Conservation (phyloP, 1,140 invertebrate species). For the Aporrectodea caliginosa region DNA sequence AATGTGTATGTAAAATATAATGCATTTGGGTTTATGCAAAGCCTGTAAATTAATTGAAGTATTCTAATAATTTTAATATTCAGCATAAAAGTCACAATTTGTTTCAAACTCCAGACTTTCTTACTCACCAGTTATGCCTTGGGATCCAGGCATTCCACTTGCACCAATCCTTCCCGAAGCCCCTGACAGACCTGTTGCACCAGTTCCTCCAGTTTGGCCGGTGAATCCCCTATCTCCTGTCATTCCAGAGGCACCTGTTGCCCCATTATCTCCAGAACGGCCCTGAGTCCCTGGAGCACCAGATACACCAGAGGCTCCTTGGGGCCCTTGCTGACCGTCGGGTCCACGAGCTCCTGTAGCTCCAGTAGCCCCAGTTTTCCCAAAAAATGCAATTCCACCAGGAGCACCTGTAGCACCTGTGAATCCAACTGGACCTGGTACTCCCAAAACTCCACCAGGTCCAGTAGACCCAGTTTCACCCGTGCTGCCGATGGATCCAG, state of each 20-base stretch:
- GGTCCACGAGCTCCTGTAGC: not conserved
- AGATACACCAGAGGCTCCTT: constrained; percentile 1
- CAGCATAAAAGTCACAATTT: no score
- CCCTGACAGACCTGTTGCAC: constrained; percentile 63
- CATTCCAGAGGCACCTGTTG: constrained; percentile 5
- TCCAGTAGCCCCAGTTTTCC: not conserved
- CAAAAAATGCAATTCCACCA: no score
- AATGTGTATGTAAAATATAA: not conserved
- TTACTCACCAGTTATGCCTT: constrained; percentile 19
- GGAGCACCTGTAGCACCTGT: not conserved
- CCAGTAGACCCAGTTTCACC: not conserved
- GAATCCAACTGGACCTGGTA: not conserved
- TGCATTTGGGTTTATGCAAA: no score
- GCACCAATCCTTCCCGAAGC: not conserved
- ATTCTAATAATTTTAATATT: no score
- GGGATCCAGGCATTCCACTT: not conserved
- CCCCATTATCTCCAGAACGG: not conserved
- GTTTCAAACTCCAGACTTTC: no score
- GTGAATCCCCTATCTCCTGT: constrained; percentile 16
- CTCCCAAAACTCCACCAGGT: no score
- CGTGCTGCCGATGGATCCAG: not conserved
- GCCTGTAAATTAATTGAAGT: no score
- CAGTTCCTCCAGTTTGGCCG: constrained; percentile 57
- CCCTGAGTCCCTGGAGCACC: not conserved
- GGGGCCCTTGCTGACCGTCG: not conserved